Base-by-base conservation (phyloP, 2,797 vertebrate genomes). In the Pseudocheirus occidentalis region DNA sequence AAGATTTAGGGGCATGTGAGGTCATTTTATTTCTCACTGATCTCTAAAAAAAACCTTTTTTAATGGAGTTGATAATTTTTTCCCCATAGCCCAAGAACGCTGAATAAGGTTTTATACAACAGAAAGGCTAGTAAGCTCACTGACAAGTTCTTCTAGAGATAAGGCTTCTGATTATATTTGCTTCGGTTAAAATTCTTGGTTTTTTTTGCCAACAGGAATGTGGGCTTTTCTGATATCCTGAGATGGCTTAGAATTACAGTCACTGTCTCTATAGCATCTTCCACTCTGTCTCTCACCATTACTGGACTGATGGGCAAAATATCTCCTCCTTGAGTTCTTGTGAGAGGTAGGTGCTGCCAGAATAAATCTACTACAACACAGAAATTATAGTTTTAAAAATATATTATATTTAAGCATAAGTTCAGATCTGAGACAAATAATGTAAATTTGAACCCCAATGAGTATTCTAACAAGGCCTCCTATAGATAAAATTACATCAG, bases 111-210 rank as follows among this genome's bases (percentile, higher is more conserved):
- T 99, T 99, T 99, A 99, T 96, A 29, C 96, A 97, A 46, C n/a
- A 40, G 99, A 99, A 12, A 99, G 98, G 98, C 99, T 99, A 98
- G 99, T 99, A 98, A 99, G 99, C 97, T 99, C 99, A 66, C 99
- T 99, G 92, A 99, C 99, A 46, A 99, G 98, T 97, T 99, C 99
- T 98, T 99, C 99, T 89, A 99, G 97, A 28, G 99, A 99, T 94
- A 99, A 99, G 97, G 97, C 99, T 97, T 99, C 7, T 99, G 0
- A 99, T 99, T 96, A 99, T 98, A 98, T 99, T 99, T 0, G 99
- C 99, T 98, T 99, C 99, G 29, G 99, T 98, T 98, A 99, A 97
- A 53, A 99, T 99, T 99, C 99, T 96, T 99, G 99, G 50, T 52
- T 97, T 99, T 99, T 98, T 99, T 99, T 94, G 99, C 99, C 89